Evolutionary conservation across 2,797 vertebrate genomes (phyloP).

Genomic region (Intellagama lesueurii): DNA sequence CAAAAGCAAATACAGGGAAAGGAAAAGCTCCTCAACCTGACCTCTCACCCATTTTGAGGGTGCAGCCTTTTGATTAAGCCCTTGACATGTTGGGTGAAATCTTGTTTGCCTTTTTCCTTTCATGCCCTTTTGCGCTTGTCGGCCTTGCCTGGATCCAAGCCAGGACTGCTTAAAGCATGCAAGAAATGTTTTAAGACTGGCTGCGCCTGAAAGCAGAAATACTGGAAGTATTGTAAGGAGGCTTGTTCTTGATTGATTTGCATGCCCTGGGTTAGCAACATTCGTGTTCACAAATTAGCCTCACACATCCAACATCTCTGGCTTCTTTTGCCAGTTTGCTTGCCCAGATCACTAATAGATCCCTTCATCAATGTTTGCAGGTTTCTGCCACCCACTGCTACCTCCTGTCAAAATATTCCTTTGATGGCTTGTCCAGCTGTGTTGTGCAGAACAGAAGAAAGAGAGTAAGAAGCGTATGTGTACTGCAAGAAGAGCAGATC

Average conservation of each 20-base stretch:
- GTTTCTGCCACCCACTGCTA: constrained; percentile 35
- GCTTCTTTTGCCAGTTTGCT: constrained; percentile 10
- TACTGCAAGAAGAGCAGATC: not conserved
- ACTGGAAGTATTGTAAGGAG: constrained; percentile 12
- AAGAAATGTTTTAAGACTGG: constrained; percentile 22
- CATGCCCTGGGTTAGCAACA: constrained; percentile 31
- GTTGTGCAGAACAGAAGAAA: not conserved
- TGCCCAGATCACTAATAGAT: constrained; percentile 19
- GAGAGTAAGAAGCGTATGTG: too few species aligned
- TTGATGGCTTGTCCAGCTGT: not conserved
- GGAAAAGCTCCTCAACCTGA: not conserved
- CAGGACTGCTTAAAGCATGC: constrained; percentile 15
- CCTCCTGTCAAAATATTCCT: not conserved
- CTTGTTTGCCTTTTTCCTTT: constrained; percentile 35
- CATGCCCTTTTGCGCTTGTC: constrained; percentile 20
- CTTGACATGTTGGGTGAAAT: not conserved
- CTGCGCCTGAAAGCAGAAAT: constrained; percentile 13
- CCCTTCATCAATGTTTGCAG: not conserved
- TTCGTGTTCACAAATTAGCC: not conserved
- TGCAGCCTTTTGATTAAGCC: constrained; percentile 19
- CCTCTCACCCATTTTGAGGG: not conserved
- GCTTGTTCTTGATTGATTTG: constrained; percentile 13
- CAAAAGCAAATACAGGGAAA: constrained; percentile 23
- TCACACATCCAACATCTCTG: not conserved
- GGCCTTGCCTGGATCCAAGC: constrained; percentile 29